Evolutionary conservation across 2,888 invertebrate genomes (phyloP), one percentile per base, ranked within the genome.

Genomic region (Caenorhabditis sp.): DNA sequence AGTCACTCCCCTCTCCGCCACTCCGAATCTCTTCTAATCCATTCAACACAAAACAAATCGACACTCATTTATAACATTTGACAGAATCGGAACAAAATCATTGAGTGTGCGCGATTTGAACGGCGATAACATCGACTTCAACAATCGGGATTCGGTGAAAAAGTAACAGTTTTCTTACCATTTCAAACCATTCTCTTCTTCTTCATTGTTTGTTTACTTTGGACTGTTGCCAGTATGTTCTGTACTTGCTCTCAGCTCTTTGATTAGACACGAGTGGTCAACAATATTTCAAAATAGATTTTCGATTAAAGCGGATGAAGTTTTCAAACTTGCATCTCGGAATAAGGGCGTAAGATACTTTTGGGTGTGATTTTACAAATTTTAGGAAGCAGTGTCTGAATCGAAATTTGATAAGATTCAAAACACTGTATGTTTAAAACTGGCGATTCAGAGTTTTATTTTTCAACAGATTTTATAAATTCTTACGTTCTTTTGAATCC

Each of bases 51-150:
- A 54, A 68, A 68, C 47, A 47, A 47, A 19, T 47, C 47, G 47
- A 68, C 68, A 68, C 54, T 68, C 51, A 66, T 76, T 76, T 76
- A 68, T 68, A 59, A 49, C 59, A 77, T 69, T 79, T 64, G 31
- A 75, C 69, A 84, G 84, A 76, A 63, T 76, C 64, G 81, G 76
- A 56, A 77, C 82, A 28, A 80, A 85, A 63, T 85, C 84, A 16
- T 66, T 87, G 82, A 85, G 85, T 58, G 87, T 87, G 49, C 84
- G 87, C 47, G 84, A 86, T 83, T 73, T 87, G 49, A 79, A 86
- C 66, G 87, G 87, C 41, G 82, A 86, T 69, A 82, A 85, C 72
- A 77, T 85, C 72, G 87, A 87, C 58, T 87, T 87, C 70, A 76
- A 58, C 51, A 87, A 85, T 72, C 84, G 80, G 44, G 87, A 87